These are phyloP conservation scores for Ophion ventricosus DNA, from an alignment of 2,888 invertebrate species.

Conservation along the genomic window DNA sequence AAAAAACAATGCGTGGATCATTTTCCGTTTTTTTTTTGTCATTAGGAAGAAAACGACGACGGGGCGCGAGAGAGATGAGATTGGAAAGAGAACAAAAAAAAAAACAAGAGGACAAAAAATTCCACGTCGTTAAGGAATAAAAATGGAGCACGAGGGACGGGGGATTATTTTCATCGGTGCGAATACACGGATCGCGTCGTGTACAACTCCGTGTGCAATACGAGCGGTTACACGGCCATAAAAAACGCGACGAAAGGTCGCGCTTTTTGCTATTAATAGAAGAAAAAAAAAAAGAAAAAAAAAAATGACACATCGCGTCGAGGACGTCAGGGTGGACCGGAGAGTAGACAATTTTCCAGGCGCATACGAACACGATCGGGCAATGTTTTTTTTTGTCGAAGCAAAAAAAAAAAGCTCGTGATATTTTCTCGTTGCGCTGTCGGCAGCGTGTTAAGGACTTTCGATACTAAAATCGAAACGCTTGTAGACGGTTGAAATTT, in stretches of 20 bases:
- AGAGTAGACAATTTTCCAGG: conserved; percentile 24
- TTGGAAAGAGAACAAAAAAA: not conserved
- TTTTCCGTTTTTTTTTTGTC: not conserved
- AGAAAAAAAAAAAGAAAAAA: conserved; percentile 10
- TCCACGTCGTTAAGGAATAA: not conserved
- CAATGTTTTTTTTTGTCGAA: too few relatives aligned
- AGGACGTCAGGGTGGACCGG: conserved; percentile 11
- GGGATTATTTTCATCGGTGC: not conserved
- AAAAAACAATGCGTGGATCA: not conserved
- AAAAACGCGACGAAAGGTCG: conserved; percentile 50
- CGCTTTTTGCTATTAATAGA: conserved; percentile 54
- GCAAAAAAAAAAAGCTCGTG: too few relatives aligned
- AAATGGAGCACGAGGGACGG: not conserved
- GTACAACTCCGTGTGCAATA: not conserved
- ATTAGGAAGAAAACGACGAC: not conserved
- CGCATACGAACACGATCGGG: not conserved
- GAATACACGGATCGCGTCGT: conserved; percentile 4
- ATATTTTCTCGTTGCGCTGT: too few relatives aligned
- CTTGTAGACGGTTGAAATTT: too few relatives aligned
- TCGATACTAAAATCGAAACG: too few relatives aligned
- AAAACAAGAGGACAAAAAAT: not conserved
- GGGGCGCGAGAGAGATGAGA: not conserved
- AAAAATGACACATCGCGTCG: conserved; percentile 8
- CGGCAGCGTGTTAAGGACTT: too few relatives aligned
- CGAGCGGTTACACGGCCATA: conserved; percentile 25